Conservation (phyloP, 2,797 vertebrate species). For the Bryconaethiops microstoma region DNA sequence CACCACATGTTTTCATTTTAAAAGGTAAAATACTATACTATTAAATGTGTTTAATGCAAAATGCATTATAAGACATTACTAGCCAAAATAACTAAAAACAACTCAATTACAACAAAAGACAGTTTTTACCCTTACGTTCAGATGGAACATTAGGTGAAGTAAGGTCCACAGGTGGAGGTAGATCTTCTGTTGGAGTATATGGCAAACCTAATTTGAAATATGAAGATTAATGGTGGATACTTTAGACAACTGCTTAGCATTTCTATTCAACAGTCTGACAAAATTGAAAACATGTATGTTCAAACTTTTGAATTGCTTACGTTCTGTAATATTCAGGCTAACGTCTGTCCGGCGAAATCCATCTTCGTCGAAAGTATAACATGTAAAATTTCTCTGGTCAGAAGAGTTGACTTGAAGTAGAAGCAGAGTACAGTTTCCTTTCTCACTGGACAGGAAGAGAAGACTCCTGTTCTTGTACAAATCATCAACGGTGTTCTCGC, state of each 20-base stretch:
- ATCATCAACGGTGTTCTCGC: fast-evolving
- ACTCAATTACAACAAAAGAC: too few species aligned
- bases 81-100: too few species aligned
- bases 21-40: too few species aligned
- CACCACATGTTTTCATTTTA: too few species aligned
- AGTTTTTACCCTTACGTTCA: too few species aligned
- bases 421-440: slow-evolving; percentile 58
- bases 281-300: not conserved
- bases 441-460: not conserved
- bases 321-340: slow-evolving; percentile 28
- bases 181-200: not conserved
- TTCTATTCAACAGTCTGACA: not conserved
- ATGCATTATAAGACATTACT: too few species aligned
- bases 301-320: slow-evolving; percentile 53
- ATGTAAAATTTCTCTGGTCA: slow-evolving; percentile 54
- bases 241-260: not conserved
- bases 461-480: slow-evolving; percentile 10
- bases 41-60: too few species aligned
- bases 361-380: fast-evolving
- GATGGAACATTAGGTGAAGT: too few species aligned
- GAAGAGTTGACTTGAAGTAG: not conserved
- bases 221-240: not conserved
- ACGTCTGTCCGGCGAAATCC: fast-evolving
- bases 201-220: not conserved
- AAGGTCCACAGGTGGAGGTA: too few species aligned